phyloP scores from a whole-genome alignment of 2,113 vertebrate species.

The Pristiophorus japonicus region DNA sequence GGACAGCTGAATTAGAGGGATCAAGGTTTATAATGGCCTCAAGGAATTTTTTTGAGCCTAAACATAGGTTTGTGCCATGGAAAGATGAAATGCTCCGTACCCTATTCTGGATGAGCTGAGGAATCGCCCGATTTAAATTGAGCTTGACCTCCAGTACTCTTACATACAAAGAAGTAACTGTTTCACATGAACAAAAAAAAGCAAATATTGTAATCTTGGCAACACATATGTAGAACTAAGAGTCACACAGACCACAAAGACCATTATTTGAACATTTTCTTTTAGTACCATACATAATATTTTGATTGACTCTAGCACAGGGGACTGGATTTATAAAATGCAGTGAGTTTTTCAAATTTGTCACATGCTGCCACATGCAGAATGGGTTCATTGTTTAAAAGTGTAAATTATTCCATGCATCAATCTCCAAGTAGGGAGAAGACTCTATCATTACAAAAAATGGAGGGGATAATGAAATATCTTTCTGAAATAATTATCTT shows the following conservation, averaged over 20 bases:
- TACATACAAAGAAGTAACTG: slow-evolving; percentile 13
- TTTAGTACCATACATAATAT: slow-evolving; percentile 28
- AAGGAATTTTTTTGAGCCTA: background rate
- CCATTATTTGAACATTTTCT: slow-evolving; percentile 26
- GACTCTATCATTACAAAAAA: background rate
- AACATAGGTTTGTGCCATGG: background rate
- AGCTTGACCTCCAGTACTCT: background rate
- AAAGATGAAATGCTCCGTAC: background rate
- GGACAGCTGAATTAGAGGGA: background rate
- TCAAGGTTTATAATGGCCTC: background rate
- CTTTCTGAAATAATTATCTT: background rate
- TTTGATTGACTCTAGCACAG: background rate
- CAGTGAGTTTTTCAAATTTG: background rate
- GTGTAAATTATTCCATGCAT: background rate
- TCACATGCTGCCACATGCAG: background rate
- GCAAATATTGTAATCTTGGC: background rate
- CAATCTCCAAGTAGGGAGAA: background rate
- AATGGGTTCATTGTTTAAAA: slow-evolving; percentile 10
- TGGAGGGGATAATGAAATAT: background rate
- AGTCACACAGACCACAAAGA: background rate
- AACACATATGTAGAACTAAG: background rate
- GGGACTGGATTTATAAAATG: background rate
- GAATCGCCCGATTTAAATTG: background rate
- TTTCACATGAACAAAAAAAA: background rate
- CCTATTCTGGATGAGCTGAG: background rate